Percentiles rank a stretch among this genome's conserved stretches.
Conservation (phyloP, 2,888 invertebrate genomes). For the Yponomeuta cagnagella region DNA sequence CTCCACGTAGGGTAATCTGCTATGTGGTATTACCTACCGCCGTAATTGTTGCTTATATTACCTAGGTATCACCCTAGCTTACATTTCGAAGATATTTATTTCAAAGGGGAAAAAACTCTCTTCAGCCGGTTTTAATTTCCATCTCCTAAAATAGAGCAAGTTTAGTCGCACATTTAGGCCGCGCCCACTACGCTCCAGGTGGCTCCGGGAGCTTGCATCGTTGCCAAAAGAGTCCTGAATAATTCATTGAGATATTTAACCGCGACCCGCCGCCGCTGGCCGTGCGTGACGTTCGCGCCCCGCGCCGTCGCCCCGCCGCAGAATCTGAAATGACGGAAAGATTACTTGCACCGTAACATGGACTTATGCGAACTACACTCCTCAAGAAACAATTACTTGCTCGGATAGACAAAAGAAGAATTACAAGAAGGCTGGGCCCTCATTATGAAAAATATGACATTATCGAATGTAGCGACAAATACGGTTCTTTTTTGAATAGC, state of each 20-base stretch:
- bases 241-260: constrained; percentile 68
- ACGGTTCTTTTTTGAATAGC: too few species aligned
- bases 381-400: neutral
- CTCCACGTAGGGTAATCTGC: constrained; percentile 52
- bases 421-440: too few species aligned
- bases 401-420: neutral
- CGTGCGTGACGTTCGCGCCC: constrained; percentile 36
- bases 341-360: constrained; percentile 26
- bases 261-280: constrained; percentile 39
- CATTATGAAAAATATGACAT: too few species aligned
- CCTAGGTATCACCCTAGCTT: neutral
- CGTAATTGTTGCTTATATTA: too few species aligned
- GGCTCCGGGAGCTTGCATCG: constrained; percentile 46
- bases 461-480: too few species aligned
- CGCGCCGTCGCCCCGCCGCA: constrained; percentile 22
- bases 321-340: constrained; percentile 35
- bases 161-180: constrained; percentile 26
- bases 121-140: constrained; percentile 11
- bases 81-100: neutral
- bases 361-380: neutral
- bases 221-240: constrained; percentile 67
- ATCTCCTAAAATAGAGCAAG: constrained; percentile 2
- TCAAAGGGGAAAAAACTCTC: too few species aligned
- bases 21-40: too few species aligned
- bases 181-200: constrained; percentile 69